Conservation (phyloP, 2,888 invertebrate species). For the Dastarcus helophoroides region DNA sequence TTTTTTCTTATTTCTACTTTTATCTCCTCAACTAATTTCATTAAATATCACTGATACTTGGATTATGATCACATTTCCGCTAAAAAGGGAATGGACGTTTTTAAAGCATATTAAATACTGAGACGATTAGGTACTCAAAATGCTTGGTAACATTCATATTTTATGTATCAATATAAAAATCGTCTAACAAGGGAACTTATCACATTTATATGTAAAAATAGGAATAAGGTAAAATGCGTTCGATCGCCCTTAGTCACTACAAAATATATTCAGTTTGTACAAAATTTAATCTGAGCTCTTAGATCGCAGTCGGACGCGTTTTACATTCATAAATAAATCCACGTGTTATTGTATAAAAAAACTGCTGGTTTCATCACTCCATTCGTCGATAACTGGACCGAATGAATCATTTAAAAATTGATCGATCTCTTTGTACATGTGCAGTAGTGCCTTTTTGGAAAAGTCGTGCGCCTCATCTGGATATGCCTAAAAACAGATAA, state of each 20-base stretch:
- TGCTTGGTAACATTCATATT: conserved; percentile 2
- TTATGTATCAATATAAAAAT: too few relatives aligned
- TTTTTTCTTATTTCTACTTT: neutral
- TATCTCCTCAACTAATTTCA: conserved; percentile 1
- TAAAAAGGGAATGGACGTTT: conserved; percentile 11
- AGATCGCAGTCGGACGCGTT: too few relatives aligned
- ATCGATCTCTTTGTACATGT: conserved; percentile 76
- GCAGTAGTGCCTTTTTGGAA: conserved; percentile 53
- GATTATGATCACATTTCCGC: conserved; percentile 7
- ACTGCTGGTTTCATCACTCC: conserved; percentile 33
- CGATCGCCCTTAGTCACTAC: too few relatives aligned
- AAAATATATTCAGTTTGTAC: too few relatives aligned
- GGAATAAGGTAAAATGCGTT: too few relatives aligned
- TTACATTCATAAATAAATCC: neutral
- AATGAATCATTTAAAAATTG: conserved; percentile 79
- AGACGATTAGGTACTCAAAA: conserved; percentile 5
- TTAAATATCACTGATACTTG: neutral
- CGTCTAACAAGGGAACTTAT: too few relatives aligned
- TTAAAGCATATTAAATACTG: conserved; percentile 3
- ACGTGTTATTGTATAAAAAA: conserved; percentile 29
- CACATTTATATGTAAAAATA: too few relatives aligned
- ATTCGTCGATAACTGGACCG: conserved; percentile 39
- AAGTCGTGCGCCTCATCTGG: conserved; percentile 77
- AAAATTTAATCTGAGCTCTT: too few relatives aligned
- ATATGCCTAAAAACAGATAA: conserved; percentile 62